Evolutionary conservation across 1,140 invertebrate genomes (phyloP), one percentile per base, ranked within the genome.

Genomic region (Drosophila orosa): DNA sequence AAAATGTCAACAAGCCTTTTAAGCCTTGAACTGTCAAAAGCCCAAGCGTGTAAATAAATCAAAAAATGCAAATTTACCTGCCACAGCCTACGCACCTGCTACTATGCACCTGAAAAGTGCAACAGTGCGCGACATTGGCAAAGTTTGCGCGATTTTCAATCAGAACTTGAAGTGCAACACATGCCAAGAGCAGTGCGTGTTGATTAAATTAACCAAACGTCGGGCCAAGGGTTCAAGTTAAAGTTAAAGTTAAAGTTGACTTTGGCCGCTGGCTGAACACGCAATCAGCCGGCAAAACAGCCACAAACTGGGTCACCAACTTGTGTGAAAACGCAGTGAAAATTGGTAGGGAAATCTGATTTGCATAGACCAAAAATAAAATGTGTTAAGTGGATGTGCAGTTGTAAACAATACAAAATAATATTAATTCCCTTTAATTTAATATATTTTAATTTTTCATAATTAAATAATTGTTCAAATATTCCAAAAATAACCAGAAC

Each of bases 161-260:
- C 85, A 40, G n/a, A 76, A 76, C 47, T 77, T 77, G 57, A 72
- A 78, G 74, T 78, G 66, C 74, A 78, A 72, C 65, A 78, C 69
- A 74, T 72, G 72, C 78, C 81, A 78, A 61, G 82, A 78, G 75
- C 69, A 72, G 67, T 86, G 86, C 86, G 86, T 90, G 86, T 80
- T 86, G 79, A 90, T 90, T 78, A 74, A 90, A 90, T 90, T 90
- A 90, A 86, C 81, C 69, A 63, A 78, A 57, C 22, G 19, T 29
- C 15, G 31, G 71, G 80, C 69, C 62, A 24, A 42, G 75, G 79
- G 82, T 72, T 76, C 61, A 65, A 74, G 80, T 66, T 74, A 60
- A 78, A 77, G 75, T 66, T 87, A 65, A 87, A 78, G 84, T 80
- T 89, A 79, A 78, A 84, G 80, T 79, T 79, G 84, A 87, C 84